Percentiles rank a stretch among this genome's conserved stretches.
phyloP scores from a whole-genome alignment of 2,888 invertebrate genomes.

The Hirtodrosophila cameraria region DNA sequence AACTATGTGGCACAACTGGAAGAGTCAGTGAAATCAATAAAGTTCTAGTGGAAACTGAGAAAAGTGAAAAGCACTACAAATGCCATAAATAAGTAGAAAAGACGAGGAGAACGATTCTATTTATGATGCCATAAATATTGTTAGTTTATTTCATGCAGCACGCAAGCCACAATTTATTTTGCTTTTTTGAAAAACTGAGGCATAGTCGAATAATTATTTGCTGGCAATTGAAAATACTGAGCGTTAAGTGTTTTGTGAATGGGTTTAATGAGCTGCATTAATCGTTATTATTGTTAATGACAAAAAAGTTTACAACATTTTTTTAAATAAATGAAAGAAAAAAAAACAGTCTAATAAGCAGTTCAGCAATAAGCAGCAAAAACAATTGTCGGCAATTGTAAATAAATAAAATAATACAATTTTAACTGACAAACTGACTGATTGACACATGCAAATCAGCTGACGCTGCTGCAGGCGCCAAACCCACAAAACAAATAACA shows the following conservation, averaged over 20 bases:
- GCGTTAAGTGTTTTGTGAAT: constrained; percentile 24
- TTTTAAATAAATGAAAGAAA: constrained; percentile 15
- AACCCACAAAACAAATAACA: constrained; percentile 11
- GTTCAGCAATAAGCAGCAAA: constrained; percentile 26
- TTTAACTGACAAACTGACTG: constrained; percentile 11
- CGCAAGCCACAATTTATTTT: constrained; percentile 7
- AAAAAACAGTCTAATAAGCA: constrained; percentile 4
- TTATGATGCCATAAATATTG: constrained; percentile 34
- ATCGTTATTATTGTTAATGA: neutral
- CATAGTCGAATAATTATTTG: too few relatives aligned
- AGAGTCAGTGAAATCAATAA: constrained; percentile 48
- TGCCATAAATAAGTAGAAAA: constrained; percentile 37
- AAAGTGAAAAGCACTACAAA: constrained; percentile 46
- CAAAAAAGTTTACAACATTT: too few relatives aligned
- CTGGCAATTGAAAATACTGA: neutral
- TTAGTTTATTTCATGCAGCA: constrained; percentile 21
- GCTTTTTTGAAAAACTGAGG: neutral
- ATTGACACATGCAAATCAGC: constrained; percentile 34
- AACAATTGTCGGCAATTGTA: constrained; percentile 10
- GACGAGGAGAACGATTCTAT: constrained; percentile 9
- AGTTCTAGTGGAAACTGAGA: constrained; percentile 11
- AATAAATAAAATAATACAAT: constrained; percentile 9
- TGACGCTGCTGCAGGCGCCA: constrained; percentile 37
- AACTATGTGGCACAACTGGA: constrained; percentile 5
- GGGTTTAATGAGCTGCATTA: constrained; percentile 11